Base-by-base conservation (phyloP, 2,113 vertebrate genomes). In the Oreotragus oreotragus region DNA sequence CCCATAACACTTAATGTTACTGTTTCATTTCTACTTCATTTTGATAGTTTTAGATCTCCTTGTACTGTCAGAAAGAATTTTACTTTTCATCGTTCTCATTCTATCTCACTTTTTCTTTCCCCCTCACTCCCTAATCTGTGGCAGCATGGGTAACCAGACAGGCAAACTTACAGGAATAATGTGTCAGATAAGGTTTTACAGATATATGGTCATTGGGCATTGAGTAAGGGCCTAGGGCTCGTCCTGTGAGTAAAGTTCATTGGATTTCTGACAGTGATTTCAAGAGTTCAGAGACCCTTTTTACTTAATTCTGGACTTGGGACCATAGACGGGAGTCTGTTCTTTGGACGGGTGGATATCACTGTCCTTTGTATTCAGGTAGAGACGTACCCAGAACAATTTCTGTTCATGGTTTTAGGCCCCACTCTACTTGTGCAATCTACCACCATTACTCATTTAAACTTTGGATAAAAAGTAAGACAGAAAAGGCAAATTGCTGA, bases 211-310 rank as follows among this genome's bases (percentile, higher is more conserved):
- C 39, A 76, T 39, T 45, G 62, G 16, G 53, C 53, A 66, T 60
- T 89, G 43, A 84, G 51, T 57, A 86, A 89, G 39, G 45, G n/a
- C 51, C 73, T 47, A 57, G 19, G n/a, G 16, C 60, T 73, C 36
- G 2, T 15, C 25, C 17, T 80, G 25, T 91, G 73, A 92, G 30
- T 83, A 95, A 90, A 91, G 84, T 53, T 57, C 53, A 80, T 1
- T 79, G 45, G 73, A 73, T 88, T 76, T 70, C 15, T 91, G 88
- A 70, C 33, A 94, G 86, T 13, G 27, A 90, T 80, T 93, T 95
- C 84, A 93, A 93, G 25, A 77, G 23, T 28, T 88, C 66, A 96
- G n/a, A 96, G 77, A 96, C 43, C 28, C 70, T 92, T 73, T 83
- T 85, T 91, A 85, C 6, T 84, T 58, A 51, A 80, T 86, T 85